Conservation (phyloP, 1,140 invertebrate genomes). For the Diploscapter pachys region DNA sequence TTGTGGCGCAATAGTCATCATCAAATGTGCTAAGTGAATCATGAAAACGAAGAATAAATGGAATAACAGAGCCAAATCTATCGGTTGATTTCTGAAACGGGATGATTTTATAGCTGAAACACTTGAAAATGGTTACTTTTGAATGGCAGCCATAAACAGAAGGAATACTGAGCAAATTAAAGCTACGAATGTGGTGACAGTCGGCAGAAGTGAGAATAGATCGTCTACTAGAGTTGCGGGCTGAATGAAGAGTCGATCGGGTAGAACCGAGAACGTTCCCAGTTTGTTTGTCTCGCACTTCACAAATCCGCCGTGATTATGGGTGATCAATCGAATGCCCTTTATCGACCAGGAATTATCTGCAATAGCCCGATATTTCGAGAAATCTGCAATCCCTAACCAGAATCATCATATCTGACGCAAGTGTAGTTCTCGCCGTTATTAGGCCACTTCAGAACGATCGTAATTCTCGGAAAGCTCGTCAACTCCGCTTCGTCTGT, state of each 20-base stretch:
- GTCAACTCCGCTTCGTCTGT: slow-evolving; percentile 12
- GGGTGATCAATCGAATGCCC: slow-evolving; percentile 26
- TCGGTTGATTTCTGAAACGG: background rate
- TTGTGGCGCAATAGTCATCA: slow-evolving; percentile 27
- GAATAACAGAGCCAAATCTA: slow-evolving; percentile 26
- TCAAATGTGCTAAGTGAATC: slow-evolving; percentile 17
- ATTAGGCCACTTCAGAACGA: slow-evolving; percentile 19
- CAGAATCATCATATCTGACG: slow-evolving; percentile 30
- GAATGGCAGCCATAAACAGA: no score
- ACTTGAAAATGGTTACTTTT: no score
- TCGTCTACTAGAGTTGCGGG: background rate
- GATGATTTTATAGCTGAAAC: no score
- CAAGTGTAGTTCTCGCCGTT: slow-evolving; percentile 30
- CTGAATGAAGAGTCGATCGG: background rate
- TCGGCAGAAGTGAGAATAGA: background rate
- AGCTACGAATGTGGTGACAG: background rate
- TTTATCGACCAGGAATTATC: slow-evolving; percentile 28
- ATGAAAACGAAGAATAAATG: slow-evolving; percentile 31
- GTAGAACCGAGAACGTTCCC: slow-evolving; percentile 20
- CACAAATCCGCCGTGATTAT: slow-evolving; percentile 29
- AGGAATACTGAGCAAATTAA: no score
- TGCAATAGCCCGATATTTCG: background rate
- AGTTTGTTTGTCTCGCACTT: slow-evolving; percentile 32
- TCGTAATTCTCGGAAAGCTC: slow-evolving; percentile 12
- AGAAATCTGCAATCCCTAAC: background rate